phyloP scores from a whole-genome alignment of 2,888 invertebrate species.

The Daptonema setosum region DNA sequence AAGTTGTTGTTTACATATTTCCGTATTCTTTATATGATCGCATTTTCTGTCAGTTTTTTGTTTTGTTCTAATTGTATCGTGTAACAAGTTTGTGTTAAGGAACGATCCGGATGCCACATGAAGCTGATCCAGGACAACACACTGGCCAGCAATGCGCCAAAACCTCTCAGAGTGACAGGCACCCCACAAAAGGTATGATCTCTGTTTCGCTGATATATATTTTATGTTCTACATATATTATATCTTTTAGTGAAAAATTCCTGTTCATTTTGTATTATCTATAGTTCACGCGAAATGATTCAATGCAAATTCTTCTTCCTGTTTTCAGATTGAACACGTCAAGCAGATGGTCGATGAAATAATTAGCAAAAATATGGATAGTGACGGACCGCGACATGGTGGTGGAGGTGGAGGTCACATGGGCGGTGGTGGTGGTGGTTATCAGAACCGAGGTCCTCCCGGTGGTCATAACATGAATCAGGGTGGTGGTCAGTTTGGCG shows the following conservation, averaged over 20 bases:
- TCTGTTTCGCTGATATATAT: neutral
- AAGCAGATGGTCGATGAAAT: neutral
- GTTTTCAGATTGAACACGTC: neutral
- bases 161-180: constrained; percentile 79
- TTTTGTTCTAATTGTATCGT: neutral
- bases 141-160: constrained; percentile 59
- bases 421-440: neutral
- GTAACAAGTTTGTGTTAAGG: constrained; percentile 37
- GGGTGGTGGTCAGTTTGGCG: neutral
- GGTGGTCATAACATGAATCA: neutral
- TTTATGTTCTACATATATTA: neutral
- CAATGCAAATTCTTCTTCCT: neutral
- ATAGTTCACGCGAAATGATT: no score
- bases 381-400: no score
- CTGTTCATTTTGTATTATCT: no score
- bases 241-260: no score
- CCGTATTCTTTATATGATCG: no score
- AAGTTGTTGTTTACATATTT: no score
- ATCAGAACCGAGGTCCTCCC: neutral
- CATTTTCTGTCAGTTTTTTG: neutral
- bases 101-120: constrained; percentile 93
- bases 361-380: no score
- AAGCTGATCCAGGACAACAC: constrained; percentile 91
- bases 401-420: neutral
- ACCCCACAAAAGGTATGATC: constrained; percentile 56